Evolutionary conservation across 2,113 vertebrate genomes (phyloP).

Genomic region (Zosterops japonicus): DNA sequence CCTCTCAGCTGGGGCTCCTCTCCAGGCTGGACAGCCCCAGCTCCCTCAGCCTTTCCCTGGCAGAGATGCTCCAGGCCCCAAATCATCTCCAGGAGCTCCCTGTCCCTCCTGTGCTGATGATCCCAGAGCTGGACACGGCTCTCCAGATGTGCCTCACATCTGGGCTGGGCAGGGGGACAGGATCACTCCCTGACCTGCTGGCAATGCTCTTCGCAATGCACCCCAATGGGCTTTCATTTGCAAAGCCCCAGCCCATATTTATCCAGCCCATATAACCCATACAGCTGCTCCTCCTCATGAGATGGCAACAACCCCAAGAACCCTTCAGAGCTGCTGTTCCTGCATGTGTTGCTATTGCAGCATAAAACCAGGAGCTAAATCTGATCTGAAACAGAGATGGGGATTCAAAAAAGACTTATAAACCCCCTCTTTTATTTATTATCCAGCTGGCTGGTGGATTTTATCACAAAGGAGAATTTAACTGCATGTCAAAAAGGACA

Average conservation of each 20-base stretch:
- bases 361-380: neutral
- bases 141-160: neutral
- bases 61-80: neutral
- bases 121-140: neutral
- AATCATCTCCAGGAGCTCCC: neutral
- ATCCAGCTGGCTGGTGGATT: neutral
- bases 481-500: neutral
- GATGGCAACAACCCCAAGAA: neutral
- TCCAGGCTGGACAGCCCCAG: neutral
- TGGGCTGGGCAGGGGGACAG: neutral
- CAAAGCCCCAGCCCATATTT: neutral
- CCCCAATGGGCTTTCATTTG: neutral
- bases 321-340: neutral
- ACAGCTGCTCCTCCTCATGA: neutral
- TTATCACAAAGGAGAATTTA: neutral
- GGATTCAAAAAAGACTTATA: neutral
- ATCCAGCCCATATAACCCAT: neutral
- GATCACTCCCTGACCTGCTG: neutral
- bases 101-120: neutral
- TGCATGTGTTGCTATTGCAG: neutral
- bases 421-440: neutral
- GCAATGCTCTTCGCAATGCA: rapidly evolving
- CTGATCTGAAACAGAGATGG: neutral
- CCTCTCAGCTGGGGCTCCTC: too few species aligned
- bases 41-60: neutral